Percentiles rank a stretch among this genome's conserved stretches.
These are phyloP conservation scores for Chaetodon auriga DNA, from an alignment of 2,113 vertebrate genomes.

Conservation along the genomic window DNA sequence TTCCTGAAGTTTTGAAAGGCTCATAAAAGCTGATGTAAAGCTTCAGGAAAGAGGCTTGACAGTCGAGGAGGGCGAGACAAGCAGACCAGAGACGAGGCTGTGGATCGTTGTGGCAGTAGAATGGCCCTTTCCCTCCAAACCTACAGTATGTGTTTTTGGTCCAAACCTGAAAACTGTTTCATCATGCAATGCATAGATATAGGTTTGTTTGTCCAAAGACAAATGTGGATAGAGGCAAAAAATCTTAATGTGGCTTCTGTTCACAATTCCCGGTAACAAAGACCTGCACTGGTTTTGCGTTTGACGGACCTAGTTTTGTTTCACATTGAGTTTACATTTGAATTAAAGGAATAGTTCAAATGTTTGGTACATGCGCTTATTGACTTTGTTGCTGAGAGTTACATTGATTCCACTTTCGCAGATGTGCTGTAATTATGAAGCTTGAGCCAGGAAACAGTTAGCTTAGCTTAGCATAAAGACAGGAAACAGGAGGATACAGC, in stretches of 20 bases:
- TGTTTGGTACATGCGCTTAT: not conserved
- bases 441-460: not conserved
- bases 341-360: not conserved
- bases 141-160: conserved; percentile 29
- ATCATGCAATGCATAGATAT: conserved; percentile 40
- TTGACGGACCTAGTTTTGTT: not conserved
- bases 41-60: conserved; percentile 26
- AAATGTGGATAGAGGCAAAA: not conserved
- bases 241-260: not conserved
- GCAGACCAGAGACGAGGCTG: conserved; percentile 4
- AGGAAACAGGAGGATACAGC: not conserved
- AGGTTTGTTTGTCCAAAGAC: not conserved
- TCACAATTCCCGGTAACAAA: conserved; percentile 3
- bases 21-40: conserved; percentile 31
- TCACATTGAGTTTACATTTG: not conserved
- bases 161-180: conserved; percentile 24
- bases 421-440: not conserved
- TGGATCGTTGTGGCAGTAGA: conserved; percentile 18
- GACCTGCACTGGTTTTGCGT: not conserved
- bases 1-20: conserved; percentile 48
- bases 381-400: not conserved
- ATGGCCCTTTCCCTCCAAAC: not conserved
- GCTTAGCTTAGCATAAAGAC: not conserved
- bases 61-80: not conserved
- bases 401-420: not conserved